phyloP scores from a whole-genome alignment of 2,113 vertebrate species.

The Rynchops niger region DNA sequence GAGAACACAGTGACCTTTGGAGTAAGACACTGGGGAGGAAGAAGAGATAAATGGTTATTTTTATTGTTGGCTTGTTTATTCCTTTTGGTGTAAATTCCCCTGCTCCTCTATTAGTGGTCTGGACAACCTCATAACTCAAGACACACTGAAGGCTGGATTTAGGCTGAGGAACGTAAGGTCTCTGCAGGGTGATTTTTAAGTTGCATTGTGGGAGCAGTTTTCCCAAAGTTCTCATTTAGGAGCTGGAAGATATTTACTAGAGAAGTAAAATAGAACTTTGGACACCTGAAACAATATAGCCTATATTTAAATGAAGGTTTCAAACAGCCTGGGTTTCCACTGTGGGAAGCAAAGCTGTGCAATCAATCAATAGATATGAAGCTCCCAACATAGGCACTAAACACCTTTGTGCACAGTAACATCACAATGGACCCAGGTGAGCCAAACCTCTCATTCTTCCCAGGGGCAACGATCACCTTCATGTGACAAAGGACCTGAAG shows the following conservation, averaged over 20 bases:
- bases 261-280: conserved; percentile 42
- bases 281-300: conserved; percentile 59
- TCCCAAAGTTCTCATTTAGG: conserved; percentile 11
- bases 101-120: conserved; percentile 45
- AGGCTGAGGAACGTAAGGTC: background rate
- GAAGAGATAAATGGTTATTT: conserved; percentile 62
- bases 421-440: background rate
- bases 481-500: background rate
- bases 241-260: conserved; percentile 37
- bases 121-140: conserved; percentile 63
- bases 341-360: background rate
- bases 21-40: conserved; percentile 26
- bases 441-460: background rate
- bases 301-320: background rate
- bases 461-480: background rate
- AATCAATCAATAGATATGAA: background rate
- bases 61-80: conserved; percentile 67
- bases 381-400: background rate
- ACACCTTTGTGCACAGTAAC: background rate
- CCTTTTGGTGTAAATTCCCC: conserved; percentile 54
- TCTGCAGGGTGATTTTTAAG: conserved; percentile 45
- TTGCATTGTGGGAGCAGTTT: conserved; percentile 36
- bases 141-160: conserved; percentile 46
- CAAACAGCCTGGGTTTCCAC: background rate
- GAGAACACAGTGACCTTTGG: conserved; percentile 48